Evolutionary conservation across 2,888 invertebrate species (phyloP), one percentile per base, ranked within the genome.

Genomic region (Drosophila koepferae): DNA sequence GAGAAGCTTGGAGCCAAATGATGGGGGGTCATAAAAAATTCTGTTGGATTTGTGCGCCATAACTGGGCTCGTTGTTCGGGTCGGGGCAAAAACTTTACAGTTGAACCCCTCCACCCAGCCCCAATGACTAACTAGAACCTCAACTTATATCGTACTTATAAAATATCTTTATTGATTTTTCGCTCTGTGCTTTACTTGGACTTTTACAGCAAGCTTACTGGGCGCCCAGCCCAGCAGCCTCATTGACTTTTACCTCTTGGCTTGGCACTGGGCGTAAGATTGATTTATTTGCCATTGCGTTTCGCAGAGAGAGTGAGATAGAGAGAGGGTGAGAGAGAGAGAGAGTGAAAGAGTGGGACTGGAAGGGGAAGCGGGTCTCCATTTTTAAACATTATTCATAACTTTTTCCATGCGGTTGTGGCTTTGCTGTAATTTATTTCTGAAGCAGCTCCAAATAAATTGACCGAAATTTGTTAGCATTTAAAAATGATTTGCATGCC

Each of bases 381-480:
- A 71, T 77, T 84, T 74, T 80, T 67, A 70, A 73, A 72, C 82
- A 89, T 87, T 87, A 82, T 82, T 82, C 90, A 86, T 89, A 86
- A 89, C 83, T 87, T 86, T 83, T 78, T 65, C 72, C 73, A 60
- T 74, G 63, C 62, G 70, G 69, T 72, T 77, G 71, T 58, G 73
- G 64, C 70, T 74, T 76, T 66, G 72, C 72, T 84, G 77, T 89
- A 89, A 86, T 87, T 89, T 86, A 86, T 86, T 80, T 86, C 72
- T 54, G 67, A 66, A 69, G 66, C 53, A 73, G 69, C 70, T 44
- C 58, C 38, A 82, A 81, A 81, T 82, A 89, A 86, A 86, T 89
- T 89, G 86, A 55, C 54, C 77, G 83, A 87, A 85, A 87, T 87
- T 87, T 88, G 89, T 87, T 77, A 86, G 90, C 90, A 90, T 87